phyloP scores from a whole-genome alignment of 2,113 vertebrate genomes.

The Nymphicus hollandicus region DNA sequence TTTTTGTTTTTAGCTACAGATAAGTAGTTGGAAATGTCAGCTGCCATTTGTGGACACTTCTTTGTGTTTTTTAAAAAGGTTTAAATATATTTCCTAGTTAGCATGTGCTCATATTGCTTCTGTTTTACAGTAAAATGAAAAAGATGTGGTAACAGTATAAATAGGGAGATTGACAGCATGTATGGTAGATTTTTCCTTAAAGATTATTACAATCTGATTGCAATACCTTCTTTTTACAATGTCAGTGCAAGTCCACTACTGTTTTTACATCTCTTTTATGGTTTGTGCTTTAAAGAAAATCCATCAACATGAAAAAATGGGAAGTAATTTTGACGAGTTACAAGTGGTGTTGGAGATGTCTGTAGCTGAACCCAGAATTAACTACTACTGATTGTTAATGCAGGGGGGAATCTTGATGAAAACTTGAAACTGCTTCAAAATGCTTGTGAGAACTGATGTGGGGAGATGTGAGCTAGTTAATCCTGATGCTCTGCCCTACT shows the following conservation, averaged over 20 bases:
- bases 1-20: not conserved
- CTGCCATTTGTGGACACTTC: not conserved
- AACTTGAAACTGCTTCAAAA: not conserved
- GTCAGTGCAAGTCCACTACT: not conserved
- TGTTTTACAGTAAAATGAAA: not conserved
- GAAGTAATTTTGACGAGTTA: not conserved
- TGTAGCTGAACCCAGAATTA: not conserved
- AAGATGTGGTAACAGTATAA: not conserved
- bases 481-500: not conserved
- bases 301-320: not conserved
- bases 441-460: not conserved
- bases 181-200: not conserved
- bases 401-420: not conserved
- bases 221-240: not conserved
- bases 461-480: not conserved
- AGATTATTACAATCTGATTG: not conserved
- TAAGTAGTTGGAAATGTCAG: not conserved
- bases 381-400: not conserved
- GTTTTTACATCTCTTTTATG: not conserved
- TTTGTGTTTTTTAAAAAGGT: not conserved
- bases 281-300: constrained; percentile 39
- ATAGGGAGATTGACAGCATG: not conserved
- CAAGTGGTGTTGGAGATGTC: not conserved
- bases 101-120: not conserved
- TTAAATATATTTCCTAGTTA: not conserved